Evolutionary conservation across 2,888 invertebrate species (phyloP).

Genomic region (Nesidiocoris tenuis): DNA sequence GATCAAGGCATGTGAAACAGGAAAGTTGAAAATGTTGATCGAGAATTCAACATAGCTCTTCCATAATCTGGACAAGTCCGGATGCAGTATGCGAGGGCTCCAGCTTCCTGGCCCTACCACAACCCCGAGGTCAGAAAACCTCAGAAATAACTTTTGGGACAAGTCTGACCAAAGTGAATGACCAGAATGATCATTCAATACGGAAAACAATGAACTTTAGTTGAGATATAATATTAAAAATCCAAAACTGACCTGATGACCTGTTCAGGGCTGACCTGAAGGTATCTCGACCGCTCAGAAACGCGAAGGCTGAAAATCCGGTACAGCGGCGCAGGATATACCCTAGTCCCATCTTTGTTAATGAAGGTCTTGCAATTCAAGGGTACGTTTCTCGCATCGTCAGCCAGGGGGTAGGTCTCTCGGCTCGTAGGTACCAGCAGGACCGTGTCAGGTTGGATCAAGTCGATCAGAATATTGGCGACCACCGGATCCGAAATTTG

Average conservation of each 20-base stretch:
- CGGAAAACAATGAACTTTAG: too few relatives aligned
- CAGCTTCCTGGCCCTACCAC: too few relatives aligned
- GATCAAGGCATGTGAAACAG: too few relatives aligned
- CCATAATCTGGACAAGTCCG: too few relatives aligned
- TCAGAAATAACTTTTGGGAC: too few relatives aligned
- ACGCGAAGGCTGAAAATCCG: constrained; percentile 61
- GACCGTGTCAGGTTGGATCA: constrained; percentile 68
- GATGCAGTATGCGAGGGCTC: too few relatives aligned
- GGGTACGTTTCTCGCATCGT: constrained; percentile 65
- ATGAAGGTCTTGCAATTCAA: constrained; percentile 66
- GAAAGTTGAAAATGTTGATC: too few relatives aligned
- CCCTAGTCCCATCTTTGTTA: constrained; percentile 67
- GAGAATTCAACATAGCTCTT: too few relatives aligned
- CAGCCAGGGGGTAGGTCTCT: constrained; percentile 70
- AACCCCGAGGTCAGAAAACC: too few relatives aligned
- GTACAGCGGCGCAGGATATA: constrained; percentile 75
- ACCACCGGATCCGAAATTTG: constrained; percentile 73
- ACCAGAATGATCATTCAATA: too few relatives aligned
- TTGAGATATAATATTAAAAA: too few relatives aligned
- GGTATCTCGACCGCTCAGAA: constrained; percentile 57
- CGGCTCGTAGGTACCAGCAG: constrained; percentile 71
- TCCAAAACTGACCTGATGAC: constrained; percentile 63
- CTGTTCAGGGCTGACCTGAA: constrained; percentile 69
- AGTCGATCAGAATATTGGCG: constrained; percentile 83
- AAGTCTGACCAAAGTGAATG: too few relatives aligned